These are phyloP conservation scores for Amyelois transitella DNA, from an alignment of 1,140 invertebrate species.

Conservation along the genomic window DNA sequence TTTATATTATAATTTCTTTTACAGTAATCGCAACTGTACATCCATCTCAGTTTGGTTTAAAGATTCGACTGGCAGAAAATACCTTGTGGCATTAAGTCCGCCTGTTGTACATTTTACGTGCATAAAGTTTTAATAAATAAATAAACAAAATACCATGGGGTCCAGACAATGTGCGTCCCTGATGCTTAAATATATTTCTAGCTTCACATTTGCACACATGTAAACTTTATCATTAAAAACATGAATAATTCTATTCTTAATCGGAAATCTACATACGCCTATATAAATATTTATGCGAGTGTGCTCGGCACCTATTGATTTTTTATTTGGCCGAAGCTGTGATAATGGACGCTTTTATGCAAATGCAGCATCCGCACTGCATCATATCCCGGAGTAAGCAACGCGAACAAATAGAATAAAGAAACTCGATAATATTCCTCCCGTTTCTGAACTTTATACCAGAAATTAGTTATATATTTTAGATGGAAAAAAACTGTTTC, in stretches of 20 bases:
- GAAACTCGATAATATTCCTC: background rate
- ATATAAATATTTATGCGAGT: conserved; percentile 11
- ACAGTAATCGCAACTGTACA: too few species aligned
- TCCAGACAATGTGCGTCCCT: too few species aligned
- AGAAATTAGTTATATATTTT: background rate
- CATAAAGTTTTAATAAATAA: too few species aligned
- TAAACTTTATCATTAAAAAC: background rate
- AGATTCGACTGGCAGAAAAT: too few species aligned
- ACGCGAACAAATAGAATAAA: conserved; percentile 40
- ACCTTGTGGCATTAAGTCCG: too few species aligned
- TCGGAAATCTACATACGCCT: background rate
- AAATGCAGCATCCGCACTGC: conserved; percentile 60
- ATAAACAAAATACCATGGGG: too few species aligned
- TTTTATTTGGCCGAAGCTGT: conserved; percentile 56
- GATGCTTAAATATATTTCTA: too few species aligned
- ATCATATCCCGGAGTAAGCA: conserved; percentile 43
- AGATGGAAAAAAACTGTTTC: background rate
- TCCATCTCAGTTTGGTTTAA: too few species aligned
- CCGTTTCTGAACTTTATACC: background rate
- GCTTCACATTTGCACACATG: too few species aligned
- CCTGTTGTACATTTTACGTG: too few species aligned
- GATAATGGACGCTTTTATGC: conserved; percentile 67
- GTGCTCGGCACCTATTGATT: conserved; percentile 47
- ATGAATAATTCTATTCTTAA: background rate
- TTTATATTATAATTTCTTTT: too few species aligned